Evolutionary conservation across 2,888 invertebrate genomes (phyloP), one percentile per base, ranked within the genome.

Genomic region (Limnephilus lunatus): DNA sequence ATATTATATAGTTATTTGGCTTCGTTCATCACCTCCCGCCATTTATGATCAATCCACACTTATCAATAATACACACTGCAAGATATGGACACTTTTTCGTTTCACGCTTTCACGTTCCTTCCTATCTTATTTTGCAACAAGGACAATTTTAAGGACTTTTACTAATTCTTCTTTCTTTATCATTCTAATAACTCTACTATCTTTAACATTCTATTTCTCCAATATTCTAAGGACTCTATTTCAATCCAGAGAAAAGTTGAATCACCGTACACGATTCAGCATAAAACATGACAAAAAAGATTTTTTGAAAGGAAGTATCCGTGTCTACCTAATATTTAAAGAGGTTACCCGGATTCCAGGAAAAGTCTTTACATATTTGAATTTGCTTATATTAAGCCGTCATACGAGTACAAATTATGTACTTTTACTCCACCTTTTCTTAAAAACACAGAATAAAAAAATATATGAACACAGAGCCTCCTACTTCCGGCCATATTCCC

Each of bases 321-420:
- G 68, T 68, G 68, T 68, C 25, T 68, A 68, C 25, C 25, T 25
- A 68, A 68, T 68, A 68, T 68, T 68, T 68, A 68, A 68, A 68
- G n/a, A 68, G 25, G 68, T 68, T 68, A 68, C 68, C 68, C n/a
- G n/a, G 68, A 25, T 68, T 68, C 68, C 68, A 68, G 68, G 25
- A 68, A 68, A 19, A n/a, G 68, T 68, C 68, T 68, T 68, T 68
- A n/a, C 68, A 68, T 68, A 68, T 68, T 68, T 68, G 68, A 68
- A 68, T 68, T 68, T 25, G n/a, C 25, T 68, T 68, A 68, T 68
- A 68, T 68, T 68, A 68, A 68, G 68, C n/a, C 68, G n/a, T n/a
- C 68, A 68, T 68, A 68, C 68, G 68, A 68, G 68, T 68, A 68
- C 68, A 68, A 68, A 68, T 68, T 68, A 68, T 68, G n/a, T 68